A percentile compares a stretch with the other conserved stretches of the same genome.
Conservation (phyloP, 1,140 invertebrate species). For the Drosophila lini region DNA sequence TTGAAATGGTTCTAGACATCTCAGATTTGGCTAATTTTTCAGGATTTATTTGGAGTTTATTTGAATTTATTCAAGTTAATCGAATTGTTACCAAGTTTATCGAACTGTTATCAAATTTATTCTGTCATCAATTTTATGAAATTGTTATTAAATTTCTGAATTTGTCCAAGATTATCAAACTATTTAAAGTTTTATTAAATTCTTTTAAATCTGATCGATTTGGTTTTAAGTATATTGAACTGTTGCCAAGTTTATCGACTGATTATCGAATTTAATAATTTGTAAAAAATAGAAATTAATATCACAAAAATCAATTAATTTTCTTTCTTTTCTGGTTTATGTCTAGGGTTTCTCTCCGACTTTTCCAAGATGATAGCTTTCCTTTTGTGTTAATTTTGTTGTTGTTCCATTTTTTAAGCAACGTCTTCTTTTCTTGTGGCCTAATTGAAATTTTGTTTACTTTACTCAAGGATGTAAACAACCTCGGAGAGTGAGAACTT, state of each 20-base stretch:
- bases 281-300: background rate
- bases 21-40: background rate
- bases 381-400: background rate
- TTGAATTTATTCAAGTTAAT: background rate
- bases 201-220: too few species aligned
- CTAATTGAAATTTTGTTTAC: slow-evolving; percentile 36
- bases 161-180: too few species aligned
- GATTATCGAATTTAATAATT: background rate
- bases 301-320: background rate
- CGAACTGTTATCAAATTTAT: background rate
- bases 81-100: background rate
- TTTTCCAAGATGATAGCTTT: background rate
- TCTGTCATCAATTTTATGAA: too few species aligned
- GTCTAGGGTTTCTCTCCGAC: background rate
- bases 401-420: background rate
- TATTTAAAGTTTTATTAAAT: too few species aligned
- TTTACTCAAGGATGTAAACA: slow-evolving; percentile 34
- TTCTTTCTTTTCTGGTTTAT: background rate
- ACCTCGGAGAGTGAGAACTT: background rate
- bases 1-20: background rate
- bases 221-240: too few species aligned
- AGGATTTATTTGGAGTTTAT: background rate
- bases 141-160: background rate
- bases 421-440: background rate
- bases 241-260: background rate